Percentiles rank a stretch among this genome's conserved stretches.
These are phyloP conservation scores for Polydrusus pterygomalis DNA, from an alignment of 2,888 invertebrate species.

Conservation along the genomic window DNA sequence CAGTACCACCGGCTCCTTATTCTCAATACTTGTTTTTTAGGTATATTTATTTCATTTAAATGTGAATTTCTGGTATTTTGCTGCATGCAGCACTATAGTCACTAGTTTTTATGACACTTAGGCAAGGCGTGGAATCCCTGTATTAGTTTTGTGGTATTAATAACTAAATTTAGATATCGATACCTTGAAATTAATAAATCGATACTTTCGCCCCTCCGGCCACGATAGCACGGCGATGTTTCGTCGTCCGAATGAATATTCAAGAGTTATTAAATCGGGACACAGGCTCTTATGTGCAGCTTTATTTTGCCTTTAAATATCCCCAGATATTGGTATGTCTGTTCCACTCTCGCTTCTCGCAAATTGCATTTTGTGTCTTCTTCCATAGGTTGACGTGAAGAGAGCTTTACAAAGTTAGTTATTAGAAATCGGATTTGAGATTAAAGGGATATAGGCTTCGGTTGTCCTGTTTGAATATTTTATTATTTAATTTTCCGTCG, in stretches of 20 bases:
- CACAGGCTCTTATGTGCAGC: conserved; percentile 68
- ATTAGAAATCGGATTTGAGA: conserved; percentile 68
- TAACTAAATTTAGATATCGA: neutral
- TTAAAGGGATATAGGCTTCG: conserved; percentile 67
- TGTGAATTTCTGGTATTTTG: no score
- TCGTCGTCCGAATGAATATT: conserved; percentile 70
- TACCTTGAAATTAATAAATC: conserved; percentile 2
- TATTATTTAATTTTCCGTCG: conserved; percentile 63
- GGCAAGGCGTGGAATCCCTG: no score
- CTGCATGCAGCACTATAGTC: no score
- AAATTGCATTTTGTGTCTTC: conserved; percentile 31
- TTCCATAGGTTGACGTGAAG: conserved; percentile 53
- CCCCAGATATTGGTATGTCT: conserved; percentile 39
- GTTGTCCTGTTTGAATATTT: conserved; percentile 67
- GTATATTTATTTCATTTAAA: no score
- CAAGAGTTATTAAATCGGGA: conserved; percentile 73
- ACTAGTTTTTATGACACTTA: neutral
- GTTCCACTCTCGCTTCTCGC: conserved; percentile 52
- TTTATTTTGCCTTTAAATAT: conserved; percentile 55
- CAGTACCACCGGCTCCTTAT: no score
- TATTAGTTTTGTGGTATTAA: no score
- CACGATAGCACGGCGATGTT: conserved; percentile 51
- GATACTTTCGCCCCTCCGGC: conserved; percentile 28
- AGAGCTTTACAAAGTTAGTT: conserved; percentile 63
- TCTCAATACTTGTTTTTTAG: no score